Evolutionary conservation across 2,797 vertebrate genomes (phyloP), one percentile per base, ranked within the genome.

Genomic region (Anableps anableps): DNA sequence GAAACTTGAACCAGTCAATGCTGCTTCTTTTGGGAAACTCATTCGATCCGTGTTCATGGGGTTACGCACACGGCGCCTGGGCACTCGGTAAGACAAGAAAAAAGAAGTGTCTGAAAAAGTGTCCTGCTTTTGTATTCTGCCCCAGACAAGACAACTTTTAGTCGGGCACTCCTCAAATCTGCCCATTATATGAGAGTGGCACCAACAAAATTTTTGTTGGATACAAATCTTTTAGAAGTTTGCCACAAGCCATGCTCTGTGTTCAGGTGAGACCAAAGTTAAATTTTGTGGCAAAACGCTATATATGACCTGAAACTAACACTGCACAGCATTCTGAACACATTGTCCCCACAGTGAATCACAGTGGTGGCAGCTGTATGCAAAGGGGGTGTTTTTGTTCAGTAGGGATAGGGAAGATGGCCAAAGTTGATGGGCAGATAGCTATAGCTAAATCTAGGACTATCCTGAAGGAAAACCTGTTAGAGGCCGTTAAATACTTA

Each of bases 1-100:
- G 93, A 99, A 99, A 89, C 96, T 99, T 72, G 98, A 99, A 91
- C 97, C 98, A 0, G 97, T 99, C 62, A 99, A 99, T 0, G 98
- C 98, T 0, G 98, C 98, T 5, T 98, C 97, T 73, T 99, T 99
- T 0, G 98, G 98, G 76, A 99, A 99, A 80, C 97, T 99, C 75
- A 98, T 99, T 86, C 95, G 98, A 86, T 98, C 97, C 0, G 97
- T 99, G 77, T 98, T 99, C 92, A 98, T 98, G 97, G 98, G 97
- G 68, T 94, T 99, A 75, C 96, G 97, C 58, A 99, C 98, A 1
- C 96, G 98, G 0, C 95, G 98, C 14, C 95, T 99, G 14, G 98
- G 98, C 84, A 99, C 98, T 81, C 95, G 98, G 98, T 98, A 94
- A 94, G 91, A 80, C 3, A n/a, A n/a, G n/a, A n/a, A n/a, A n/a